Base-by-base conservation (phyloP, 2,113 vertebrate genomes). In the Psettodes erumei region DNA sequence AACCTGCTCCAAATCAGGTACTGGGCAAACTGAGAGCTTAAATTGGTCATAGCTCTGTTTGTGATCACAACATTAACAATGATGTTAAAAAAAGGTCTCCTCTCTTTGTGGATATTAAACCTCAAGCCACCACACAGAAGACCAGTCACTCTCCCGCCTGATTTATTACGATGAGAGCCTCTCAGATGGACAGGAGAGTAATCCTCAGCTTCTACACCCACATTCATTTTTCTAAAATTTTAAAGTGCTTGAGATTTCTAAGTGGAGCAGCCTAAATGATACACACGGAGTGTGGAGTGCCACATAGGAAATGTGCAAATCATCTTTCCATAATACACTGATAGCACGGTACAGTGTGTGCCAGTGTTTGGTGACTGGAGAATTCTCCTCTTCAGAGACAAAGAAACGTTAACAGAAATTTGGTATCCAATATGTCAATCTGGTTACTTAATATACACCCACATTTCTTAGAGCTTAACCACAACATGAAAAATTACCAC, bases 401-500 rank as follows among this genome's bases (percentile, higher is more conserved):
- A 82, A 85, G 72, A 65, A 63, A 63, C 63, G 75, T 77, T 60
- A 71, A 65, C 45, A 37, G 23, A 77, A 81, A 65, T 13, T 63
- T 43, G 25, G 55, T 69, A 19, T 75, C 53, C 50, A 59, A 53
- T 58, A 27, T 67, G 86, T 80, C 88, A 75, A 69, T 70, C 81
- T 82, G 75, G 75, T 73, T 84, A 83, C 82, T 83, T 82, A 84
- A 83, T 67, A 79, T 59, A 88, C 86, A 81, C 87, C 78, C 88
- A 88, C 88, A 82, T 77, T 83, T 84, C 84, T 83, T 27, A 75
- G 59, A 79, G 79, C 88, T 75, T 62, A 76, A 69, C 83, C 59
- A 51, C 85, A 77, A 83, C 84, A 86, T 91, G 88, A 92, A 91
- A 88, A 90, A 92, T 88, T 69, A 86, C 84, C 86, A 89, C 91